Base-by-base conservation (phyloP, 2,113 vertebrate genomes). In the Pagrus major region DNA sequence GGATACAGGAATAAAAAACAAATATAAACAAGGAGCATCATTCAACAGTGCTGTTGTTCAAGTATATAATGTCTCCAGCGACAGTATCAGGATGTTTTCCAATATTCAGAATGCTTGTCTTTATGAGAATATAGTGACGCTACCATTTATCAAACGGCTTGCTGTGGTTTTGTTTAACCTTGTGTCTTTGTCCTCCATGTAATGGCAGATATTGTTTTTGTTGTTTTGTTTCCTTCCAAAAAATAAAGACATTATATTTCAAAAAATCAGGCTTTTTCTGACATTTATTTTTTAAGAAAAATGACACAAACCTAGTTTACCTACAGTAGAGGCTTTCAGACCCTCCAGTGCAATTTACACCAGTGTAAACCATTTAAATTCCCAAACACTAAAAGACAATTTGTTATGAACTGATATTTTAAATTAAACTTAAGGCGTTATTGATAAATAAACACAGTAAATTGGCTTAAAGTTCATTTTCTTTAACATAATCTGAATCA, bases 111-210 rank as follows among this genome's bases (percentile, higher is more conserved):
- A 21, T 41, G 9, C 3, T 25, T 37, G 52, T 3, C 74, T 55
- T 31, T 58, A 41, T 63, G 10, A 51, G 4, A 3, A 59, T 52
- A 23, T 6, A 3, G 20, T 23, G 3, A 12, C 16, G 4, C 21
- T 47, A 0, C 42, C 0, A 47, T 76, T 52, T 25, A 54, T 72
- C 2, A 35, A 12, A 58, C 25, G 18, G 47, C 20, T 68, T 77
- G 39, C 35, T 77, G 67, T 77, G 77, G 21, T 60, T 67, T 73
- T 69, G 42, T 63, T 58, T 31, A 37, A 68, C 16, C 6, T 29
- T 29, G 25, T 42, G 37, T 52, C 35, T 63, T 47, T 63, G 23
- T n/a, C 35, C 7, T 14, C 18, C 21, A 51, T n/a, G 21, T 59
- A n/a, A 66, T 51, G 20, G 12, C 9, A 71, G 25, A 42, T 33